Percentiles rank a stretch among this genome's conserved stretches.
Conservation (phyloP, 2,113 vertebrate genomes). For the Damaliscus lunatus region DNA sequence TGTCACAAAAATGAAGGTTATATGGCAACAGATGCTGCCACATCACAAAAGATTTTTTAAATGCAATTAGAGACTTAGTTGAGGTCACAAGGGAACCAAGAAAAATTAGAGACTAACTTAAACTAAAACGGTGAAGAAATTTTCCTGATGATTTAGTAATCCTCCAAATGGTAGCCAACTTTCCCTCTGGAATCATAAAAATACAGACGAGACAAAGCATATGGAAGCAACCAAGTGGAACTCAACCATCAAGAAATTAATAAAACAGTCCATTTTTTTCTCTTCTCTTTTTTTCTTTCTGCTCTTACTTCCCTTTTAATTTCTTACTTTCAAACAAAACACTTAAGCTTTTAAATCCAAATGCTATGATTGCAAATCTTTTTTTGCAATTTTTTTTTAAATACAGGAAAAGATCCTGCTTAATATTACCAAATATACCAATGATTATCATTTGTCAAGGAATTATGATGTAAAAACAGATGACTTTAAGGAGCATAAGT, state of each 20-base stretch:
- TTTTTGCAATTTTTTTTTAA: neutral
- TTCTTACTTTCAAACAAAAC: conserved; percentile 46
- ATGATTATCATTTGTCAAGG: neutral
- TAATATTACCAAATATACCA: conserved; percentile 36
- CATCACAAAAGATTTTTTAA: neutral
- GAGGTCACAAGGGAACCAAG: conserved; percentile 38
- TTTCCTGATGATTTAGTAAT: conserved; percentile 49
- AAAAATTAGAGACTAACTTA: conserved; percentile 47
- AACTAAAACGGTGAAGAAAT: conserved; percentile 24
- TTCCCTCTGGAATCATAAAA: conserved; percentile 38
- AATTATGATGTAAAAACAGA: conserved; percentile 14
- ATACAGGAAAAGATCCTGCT: neutral
- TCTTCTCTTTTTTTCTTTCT: neutral
- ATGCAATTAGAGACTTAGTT: conserved; percentile 27
- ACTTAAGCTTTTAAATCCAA: conserved; percentile 22
- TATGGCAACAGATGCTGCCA: neutral
- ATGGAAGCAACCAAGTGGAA: conserved; percentile 30
- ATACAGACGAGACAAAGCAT: conserved; percentile 32
- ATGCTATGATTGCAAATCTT: conserved; percentile 6
- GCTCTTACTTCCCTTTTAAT: conserved; percentile 19
- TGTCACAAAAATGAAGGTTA: conserved; percentile 35
- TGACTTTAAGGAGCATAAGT: neutral
- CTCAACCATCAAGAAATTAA: conserved; percentile 20
- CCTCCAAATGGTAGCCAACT: conserved; percentile 38
- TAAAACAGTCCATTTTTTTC: neutral